Evolutionary conservation across 2,113 vertebrate genomes (phyloP).

Genomic region (Acrocephalus kingi): DNA sequence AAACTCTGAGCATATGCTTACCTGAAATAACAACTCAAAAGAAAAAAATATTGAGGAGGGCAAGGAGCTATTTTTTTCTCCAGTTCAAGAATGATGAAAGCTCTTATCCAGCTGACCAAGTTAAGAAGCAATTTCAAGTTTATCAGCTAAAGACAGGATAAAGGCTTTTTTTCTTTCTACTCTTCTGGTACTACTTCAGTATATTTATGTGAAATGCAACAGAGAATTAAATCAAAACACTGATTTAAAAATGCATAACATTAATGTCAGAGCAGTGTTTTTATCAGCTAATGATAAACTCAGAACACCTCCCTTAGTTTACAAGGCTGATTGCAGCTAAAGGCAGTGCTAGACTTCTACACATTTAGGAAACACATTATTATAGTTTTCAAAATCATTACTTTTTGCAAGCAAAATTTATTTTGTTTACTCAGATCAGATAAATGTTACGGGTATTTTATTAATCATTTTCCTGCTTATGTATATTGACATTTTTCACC

Average conservation of each 20-base stretch:
- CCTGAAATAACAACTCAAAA: not conserved
- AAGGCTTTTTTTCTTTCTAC: constrained; percentile 11
- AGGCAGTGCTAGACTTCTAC: constrained; percentile 47
- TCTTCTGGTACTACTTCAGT: constrained; percentile 10
- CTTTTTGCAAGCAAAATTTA: constrained; percentile 75
- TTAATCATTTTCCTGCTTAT: constrained; percentile 81
- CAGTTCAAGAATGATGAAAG: not conserved
- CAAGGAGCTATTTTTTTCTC: not conserved
- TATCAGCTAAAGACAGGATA: constrained; percentile 26
- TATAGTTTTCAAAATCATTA: constrained; percentile 61
- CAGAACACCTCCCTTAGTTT: constrained; percentile 67
- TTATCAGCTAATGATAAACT: constrained; percentile 78
- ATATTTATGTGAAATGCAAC: constrained; percentile 55
- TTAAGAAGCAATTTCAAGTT: constrained; percentile 31
- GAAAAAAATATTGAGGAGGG: not conserved
- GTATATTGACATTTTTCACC: constrained; percentile 82
- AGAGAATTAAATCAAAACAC: constrained; percentile 87
- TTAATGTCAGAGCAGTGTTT: constrained; percentile 82
- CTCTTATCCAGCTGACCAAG: not conserved
- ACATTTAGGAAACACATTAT: constrained; percentile 70
- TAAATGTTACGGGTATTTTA: constrained; percentile 79
- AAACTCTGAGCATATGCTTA: not conserved
- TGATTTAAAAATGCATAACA: constrained; percentile 85
- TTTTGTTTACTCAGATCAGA: constrained; percentile 78
- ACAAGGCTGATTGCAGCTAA: constrained; percentile 69